Evolutionary conservation across 2,797 vertebrate species (phyloP).

Genomic region (Pangasius macronema): DNA sequence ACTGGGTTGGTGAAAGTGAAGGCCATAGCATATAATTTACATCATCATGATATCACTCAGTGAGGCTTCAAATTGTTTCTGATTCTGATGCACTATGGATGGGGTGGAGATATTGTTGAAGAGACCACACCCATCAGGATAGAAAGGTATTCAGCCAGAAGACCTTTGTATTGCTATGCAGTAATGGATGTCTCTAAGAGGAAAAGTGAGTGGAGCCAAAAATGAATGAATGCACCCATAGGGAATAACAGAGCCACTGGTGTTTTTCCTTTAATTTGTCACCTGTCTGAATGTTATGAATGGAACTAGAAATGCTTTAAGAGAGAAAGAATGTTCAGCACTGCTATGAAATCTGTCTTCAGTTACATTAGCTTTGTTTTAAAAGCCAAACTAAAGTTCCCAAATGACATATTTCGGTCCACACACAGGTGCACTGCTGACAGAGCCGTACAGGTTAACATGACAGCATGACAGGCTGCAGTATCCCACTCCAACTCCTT

Average conservation of each 20-base stretch:
- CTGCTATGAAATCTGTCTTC: not conserved
- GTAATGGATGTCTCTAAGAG: not conserved
- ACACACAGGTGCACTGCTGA: not conserved
- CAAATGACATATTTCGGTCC: not conserved
- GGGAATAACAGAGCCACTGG: not conserved
- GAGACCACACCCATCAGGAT: not conserved
- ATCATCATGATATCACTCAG: not conserved
- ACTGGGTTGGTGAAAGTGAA: not conserved
- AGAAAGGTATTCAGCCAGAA: not conserved
- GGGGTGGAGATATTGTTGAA: not conserved
- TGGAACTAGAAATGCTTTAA: not conserved
- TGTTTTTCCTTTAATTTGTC: not conserved
- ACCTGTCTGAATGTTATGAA: not conserved
- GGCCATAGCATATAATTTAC: not conserved
- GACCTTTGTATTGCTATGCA: not conserved
- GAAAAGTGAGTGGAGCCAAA: not conserved
- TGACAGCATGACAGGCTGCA: constrained; percentile 6
- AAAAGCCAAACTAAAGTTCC: constrained; percentile 10
- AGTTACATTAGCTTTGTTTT: not conserved
- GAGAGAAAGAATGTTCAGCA: not conserved
- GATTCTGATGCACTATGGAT: not conserved
- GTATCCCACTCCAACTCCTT: constrained; percentile 3
- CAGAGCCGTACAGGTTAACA: not conserved
- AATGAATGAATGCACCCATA: not conserved
- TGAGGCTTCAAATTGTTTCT: not conserved